Conservation (phyloP, 2,888 invertebrate species). For the Abrostola triplasia region DNA sequence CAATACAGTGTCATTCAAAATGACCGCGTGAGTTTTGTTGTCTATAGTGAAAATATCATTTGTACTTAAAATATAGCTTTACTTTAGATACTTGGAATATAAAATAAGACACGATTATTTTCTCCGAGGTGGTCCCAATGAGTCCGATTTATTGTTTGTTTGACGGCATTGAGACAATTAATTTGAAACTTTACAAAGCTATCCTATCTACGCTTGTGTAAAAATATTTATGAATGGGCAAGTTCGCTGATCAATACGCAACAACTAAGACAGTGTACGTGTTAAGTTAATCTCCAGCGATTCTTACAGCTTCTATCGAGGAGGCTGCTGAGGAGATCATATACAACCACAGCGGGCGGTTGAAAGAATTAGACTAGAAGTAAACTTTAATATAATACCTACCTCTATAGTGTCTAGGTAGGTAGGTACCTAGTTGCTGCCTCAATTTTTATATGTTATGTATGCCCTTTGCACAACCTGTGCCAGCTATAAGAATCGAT, state of each 20-base stretch:
- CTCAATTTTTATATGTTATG: neutral
- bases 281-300: neutral
- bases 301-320: neutral
- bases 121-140: constrained; percentile 60
- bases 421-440: neutral
- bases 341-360: neutral
- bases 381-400: no score
- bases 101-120: constrained; percentile 52
- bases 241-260: constrained; percentile 58
- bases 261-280: constrained; percentile 44
- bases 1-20: constrained; percentile 39
- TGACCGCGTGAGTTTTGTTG: constrained; percentile 28
- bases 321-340: neutral
- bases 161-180: constrained; percentile 61
- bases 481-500: constrained; percentile 56
- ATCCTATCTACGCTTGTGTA: constrained; percentile 82
- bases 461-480: constrained; percentile 9
- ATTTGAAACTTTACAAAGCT: constrained; percentile 76
- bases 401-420: neutral
- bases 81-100: constrained; percentile 46
- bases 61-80: constrained; percentile 66
- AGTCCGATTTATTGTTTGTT: constrained; percentile 38
- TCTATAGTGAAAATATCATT: constrained; percentile 67
- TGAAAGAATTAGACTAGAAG: no score
- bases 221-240: constrained; percentile 71